These are phyloP conservation scores for Varecia variegata DNA, from an alignment of 2,797 vertebrate genomes.

Conservation along the genomic window DNA sequence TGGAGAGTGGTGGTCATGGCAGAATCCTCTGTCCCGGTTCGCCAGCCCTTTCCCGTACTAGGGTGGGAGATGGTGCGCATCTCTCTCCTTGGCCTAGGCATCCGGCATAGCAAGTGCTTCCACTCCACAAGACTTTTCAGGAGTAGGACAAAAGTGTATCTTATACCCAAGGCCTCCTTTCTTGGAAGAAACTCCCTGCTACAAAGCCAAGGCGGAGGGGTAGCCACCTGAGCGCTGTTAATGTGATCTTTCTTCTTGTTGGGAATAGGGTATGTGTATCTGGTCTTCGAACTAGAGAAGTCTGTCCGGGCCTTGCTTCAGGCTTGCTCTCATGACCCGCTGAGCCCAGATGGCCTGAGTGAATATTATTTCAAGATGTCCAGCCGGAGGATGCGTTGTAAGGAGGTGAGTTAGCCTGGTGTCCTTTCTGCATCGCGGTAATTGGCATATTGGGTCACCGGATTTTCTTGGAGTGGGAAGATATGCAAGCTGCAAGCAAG, in stretches of 20 bases:
- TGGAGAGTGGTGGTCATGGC: background rate
- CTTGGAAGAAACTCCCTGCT: background rate
- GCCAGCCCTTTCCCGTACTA: background rate
- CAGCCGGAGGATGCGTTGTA: conserved; percentile 98
- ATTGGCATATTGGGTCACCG: background rate
- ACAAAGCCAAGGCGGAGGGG: background rate
- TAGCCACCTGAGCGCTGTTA: background rate
- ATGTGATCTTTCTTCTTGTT: background rate
- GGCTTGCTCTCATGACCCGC: conserved; percentile 95
- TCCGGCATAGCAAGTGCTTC: background rate
- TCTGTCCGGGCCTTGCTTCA: conserved; percentile 95
- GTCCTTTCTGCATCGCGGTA: background rate
- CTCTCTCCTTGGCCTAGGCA: background rate
- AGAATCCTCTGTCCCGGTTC: background rate
- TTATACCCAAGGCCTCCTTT: background rate
- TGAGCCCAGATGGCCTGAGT: conserved; percentile 93
- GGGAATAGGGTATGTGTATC: conserved; percentile 94
- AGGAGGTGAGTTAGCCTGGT: conserved; percentile 89
- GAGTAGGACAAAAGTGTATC: background rate
- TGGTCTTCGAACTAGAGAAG: conserved; percentile 98
- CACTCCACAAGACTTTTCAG: background rate
- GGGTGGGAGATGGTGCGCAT: background rate
- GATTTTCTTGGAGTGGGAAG: background rate
- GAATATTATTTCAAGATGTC: conserved; percentile 99
- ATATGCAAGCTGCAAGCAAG: too few relatives aligned